Percentiles rank a stretch among this genome's conserved stretches.
phyloP scores from a whole-genome alignment of 2,113 vertebrate genomes.

The Gymnarchus niloticus region DNA sequence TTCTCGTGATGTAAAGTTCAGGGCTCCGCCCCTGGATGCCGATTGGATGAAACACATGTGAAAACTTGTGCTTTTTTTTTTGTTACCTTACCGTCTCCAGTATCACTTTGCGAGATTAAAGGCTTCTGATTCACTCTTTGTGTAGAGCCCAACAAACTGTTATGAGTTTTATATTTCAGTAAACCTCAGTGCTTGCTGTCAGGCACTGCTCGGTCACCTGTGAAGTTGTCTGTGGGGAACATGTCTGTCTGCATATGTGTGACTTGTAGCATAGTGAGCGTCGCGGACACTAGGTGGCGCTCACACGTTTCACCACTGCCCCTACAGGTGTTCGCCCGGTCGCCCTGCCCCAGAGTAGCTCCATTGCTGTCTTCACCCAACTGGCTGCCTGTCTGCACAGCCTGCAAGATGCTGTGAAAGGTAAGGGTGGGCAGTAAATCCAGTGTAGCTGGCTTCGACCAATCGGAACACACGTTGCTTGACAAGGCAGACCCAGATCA shows the following conservation, averaged over 20 bases:
- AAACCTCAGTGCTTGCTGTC: background rate
- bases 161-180: background rate
- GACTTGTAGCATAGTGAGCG: background rate
- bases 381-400: slow-evolving; percentile 78
- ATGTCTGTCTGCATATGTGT: background rate
- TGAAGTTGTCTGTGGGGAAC: background rate
- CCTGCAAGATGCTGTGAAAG: slow-evolving; percentile 82
- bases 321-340: slow-evolving; percentile 65
- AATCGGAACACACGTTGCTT: too few species aligned
- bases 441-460: background rate
- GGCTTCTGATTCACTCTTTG: background rate
- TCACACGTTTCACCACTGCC: slow-evolving; percentile 6
- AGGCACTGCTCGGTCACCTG: background rate
- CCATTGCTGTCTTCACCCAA: slow-evolving; percentile 78
- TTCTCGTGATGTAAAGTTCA: background rate
- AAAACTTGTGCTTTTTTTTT: background rate
- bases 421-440: slow-evolving; percentile 49
- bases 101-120: background rate
- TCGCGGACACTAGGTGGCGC: background rate
- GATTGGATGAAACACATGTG: background rate
- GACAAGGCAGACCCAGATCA: too few species aligned
- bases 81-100: background rate
- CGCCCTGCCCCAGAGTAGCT: slow-evolving; percentile 78
- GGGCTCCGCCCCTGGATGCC: background rate
- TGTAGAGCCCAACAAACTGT: background rate